These are phyloP conservation scores for Oryzias javanicus DNA, from an alignment of 2,113 vertebrate species.

Conservation along the genomic window DNA sequence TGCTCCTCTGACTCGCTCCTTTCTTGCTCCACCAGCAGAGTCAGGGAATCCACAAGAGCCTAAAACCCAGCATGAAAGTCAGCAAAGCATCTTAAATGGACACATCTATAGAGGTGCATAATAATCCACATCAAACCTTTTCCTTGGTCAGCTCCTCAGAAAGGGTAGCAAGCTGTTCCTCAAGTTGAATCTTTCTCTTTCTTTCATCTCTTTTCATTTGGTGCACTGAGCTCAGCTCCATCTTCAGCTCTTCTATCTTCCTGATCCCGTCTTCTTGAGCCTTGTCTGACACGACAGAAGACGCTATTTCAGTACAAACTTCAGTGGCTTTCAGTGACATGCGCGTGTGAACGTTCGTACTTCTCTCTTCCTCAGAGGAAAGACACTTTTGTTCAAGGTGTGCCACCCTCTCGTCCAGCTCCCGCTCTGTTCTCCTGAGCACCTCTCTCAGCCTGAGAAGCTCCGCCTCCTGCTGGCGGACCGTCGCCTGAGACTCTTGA, in stretches of 20 bases:
- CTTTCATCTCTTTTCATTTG: slow-evolving; percentile 65
- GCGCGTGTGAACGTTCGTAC: slow-evolving; percentile 60
- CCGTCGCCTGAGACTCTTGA: slow-evolving; percentile 66
- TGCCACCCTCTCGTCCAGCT: slow-evolving; percentile 77
- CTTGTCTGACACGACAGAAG: slow-evolving; percentile 45
- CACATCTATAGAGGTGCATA: background rate
- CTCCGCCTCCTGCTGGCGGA: slow-evolving; percentile 75
- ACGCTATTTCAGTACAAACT: background rate
- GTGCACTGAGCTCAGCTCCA: slow-evolving; percentile 77
- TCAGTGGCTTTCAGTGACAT: background rate
- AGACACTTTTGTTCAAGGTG: slow-evolving; percentile 81
- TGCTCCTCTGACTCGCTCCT: slow-evolving; percentile 77
- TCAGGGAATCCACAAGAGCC: slow-evolving; percentile 77
- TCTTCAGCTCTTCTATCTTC: slow-evolving; percentile 71
- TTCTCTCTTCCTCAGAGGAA: slow-evolving; percentile 82
- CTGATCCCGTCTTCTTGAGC: slow-evolving; percentile 72
- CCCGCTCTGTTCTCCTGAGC: slow-evolving; percentile 77
- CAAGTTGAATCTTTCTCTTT: slow-evolving; percentile 69
- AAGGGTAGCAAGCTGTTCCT: slow-evolving; percentile 71
- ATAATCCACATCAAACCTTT: slow-evolving; percentile 70
- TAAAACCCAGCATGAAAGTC: slow-evolving; percentile 40
- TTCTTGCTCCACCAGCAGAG: slow-evolving; percentile 74
- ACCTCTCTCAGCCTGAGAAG: slow-evolving; percentile 74
- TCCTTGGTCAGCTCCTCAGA: slow-evolving; percentile 78
- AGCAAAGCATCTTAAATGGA: background rate